Conservation (phyloP, 2,113 vertebrate genomes). For the Sebastes fasciatus region DNA sequence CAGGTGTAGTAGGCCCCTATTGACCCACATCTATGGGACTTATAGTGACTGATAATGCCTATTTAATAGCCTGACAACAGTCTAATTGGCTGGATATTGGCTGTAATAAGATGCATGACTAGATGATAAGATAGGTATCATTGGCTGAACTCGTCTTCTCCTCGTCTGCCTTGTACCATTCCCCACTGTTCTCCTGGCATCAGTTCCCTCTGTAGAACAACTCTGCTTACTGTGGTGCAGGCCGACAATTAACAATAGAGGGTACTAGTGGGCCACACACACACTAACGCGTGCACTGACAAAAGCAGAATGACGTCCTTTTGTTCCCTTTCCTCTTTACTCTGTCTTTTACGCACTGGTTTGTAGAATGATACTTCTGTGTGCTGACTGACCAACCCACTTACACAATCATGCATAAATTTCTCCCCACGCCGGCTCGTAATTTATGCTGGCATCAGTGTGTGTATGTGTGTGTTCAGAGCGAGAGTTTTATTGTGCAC, state of each 20-base stretch:
- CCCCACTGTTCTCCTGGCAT: constrained; percentile 31
- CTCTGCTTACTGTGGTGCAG: constrained; percentile 37
- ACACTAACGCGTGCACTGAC: constrained; percentile 17
- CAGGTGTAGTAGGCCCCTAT: too few species aligned
- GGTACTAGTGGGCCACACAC: constrained; percentile 22
- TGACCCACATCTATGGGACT: too few species aligned
- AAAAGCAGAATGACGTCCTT: constrained; percentile 55
- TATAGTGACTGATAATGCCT: too few species aligned
- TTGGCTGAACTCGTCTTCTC: neutral
- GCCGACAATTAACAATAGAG: constrained; percentile 79
- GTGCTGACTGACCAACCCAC: constrained; percentile 64
- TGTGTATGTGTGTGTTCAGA: constrained; percentile 31
- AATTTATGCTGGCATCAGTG: constrained; percentile 27
- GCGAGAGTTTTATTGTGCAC: constrained; percentile 38
- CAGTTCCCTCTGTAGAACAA: constrained; percentile 48
- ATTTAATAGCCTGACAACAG: too few species aligned
- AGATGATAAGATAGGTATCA: neutral
- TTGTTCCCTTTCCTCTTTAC: constrained; percentile 65
- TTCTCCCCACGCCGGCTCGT: constrained; percentile 47
- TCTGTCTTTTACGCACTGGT: constrained; percentile 43
- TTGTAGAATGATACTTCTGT: constrained; percentile 59
- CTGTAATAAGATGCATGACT: neutral
- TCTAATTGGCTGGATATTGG: too few species aligned
- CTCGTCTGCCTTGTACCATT: constrained; percentile 47
- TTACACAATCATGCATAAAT: constrained; percentile 68